A percentile compares a stretch with the other conserved stretches of the same genome.
phyloP scores from a whole-genome alignment of 2,797 vertebrate genomes.

The Tamandua tetradactyla region DNA sequence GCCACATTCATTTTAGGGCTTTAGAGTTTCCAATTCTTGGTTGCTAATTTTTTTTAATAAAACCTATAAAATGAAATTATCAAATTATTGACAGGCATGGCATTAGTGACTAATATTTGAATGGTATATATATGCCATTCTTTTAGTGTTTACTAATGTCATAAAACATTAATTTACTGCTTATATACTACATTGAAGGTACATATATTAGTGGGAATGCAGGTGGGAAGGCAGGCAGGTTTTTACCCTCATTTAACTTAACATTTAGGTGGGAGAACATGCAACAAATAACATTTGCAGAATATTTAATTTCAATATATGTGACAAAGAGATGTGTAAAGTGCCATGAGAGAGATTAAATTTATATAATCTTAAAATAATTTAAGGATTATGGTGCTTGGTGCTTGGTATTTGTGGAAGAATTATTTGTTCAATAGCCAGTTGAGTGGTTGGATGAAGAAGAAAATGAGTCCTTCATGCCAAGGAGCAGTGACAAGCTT shows the following conservation, averaged over 20 bases:
- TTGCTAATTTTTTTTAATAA: slow-evolving; percentile 29
- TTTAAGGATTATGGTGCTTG: not conserved
- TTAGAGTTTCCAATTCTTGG: slow-evolving; percentile 12
- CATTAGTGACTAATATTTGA: not conserved
- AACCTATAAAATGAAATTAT: not conserved
- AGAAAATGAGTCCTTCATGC: not conserved
- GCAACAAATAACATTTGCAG: not conserved
- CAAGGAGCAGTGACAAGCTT: not conserved
- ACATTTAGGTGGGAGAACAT: not conserved
- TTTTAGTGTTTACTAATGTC: slow-evolving; percentile 13
- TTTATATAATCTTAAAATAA: not conserved
- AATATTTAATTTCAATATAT: not conserved
- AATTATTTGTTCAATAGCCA: not conserved
- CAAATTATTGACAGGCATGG: not conserved
- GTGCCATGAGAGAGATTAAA: not conserved
- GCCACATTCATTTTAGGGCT: not conserved
- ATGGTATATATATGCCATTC: not conserved
- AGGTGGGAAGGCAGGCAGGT: not conserved
- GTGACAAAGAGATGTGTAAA: not conserved
- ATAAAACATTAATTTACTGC: not conserved
- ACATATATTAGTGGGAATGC: not conserved
- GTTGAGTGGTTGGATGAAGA: not conserved
- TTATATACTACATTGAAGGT: not conserved
- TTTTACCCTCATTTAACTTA: not conserved
- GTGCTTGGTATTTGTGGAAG: not conserved